phyloP scores from a whole-genome alignment of 2,113 vertebrate genomes.

The Gymnocephalus cernua region DNA sequence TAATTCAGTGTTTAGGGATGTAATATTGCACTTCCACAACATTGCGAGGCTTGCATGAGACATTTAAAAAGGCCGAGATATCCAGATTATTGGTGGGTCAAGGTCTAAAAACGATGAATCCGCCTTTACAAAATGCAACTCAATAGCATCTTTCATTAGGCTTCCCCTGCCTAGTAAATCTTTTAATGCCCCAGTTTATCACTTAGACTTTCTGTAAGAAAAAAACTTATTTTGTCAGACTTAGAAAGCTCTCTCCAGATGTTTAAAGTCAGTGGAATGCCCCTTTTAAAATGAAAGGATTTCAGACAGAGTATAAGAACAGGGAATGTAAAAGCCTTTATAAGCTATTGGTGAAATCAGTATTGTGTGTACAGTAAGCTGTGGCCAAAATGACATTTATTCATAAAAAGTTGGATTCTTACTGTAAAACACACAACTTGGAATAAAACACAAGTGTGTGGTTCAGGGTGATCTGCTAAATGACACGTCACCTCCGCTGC shows the following conservation, averaged over 20 bases:
- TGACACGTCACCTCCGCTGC: background rate
- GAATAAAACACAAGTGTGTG: background rate
- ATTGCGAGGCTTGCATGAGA: background rate
- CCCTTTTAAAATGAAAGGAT: background rate
- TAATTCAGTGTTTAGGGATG: background rate
- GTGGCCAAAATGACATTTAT: background rate
- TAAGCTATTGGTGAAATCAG: too few relatives aligned
- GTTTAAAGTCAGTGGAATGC: background rate
- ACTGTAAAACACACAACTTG: background rate
- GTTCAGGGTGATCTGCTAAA: slow-evolving; percentile 15
- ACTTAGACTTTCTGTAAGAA: background rate
- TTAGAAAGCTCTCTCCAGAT: background rate
- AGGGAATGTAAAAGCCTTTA: too few relatives aligned
- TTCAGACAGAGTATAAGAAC: too few relatives aligned
- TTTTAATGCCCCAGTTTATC: background rate
- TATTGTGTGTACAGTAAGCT: background rate
- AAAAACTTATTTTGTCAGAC: background rate
- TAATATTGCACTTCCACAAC: background rate
- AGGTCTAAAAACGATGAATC: background rate
- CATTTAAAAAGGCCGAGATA: background rate
- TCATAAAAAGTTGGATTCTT: background rate
- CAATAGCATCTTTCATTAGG: background rate
- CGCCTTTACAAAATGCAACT: background rate
- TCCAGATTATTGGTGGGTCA: background rate
- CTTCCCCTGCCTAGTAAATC: background rate